Conservation (phyloP, 2,797 vertebrate genomes). For the Cephalopachus bancanus region DNA sequence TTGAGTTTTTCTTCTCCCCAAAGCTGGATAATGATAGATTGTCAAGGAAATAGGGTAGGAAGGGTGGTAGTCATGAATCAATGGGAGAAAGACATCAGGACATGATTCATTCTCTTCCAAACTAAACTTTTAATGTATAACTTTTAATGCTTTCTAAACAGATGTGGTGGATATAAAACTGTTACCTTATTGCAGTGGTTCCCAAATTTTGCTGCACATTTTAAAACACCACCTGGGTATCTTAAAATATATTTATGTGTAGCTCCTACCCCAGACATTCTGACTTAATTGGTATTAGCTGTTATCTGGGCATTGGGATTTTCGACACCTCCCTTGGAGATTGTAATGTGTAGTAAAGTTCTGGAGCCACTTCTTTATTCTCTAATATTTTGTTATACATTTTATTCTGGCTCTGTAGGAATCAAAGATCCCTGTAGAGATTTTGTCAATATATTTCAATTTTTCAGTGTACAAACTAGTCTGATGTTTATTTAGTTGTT, state of each 20-base stretch:
- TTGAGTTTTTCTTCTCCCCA: neutral
- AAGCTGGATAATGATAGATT: neutral
- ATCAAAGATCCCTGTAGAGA: slow-evolving; percentile 46
- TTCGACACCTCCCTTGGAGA: slow-evolving; percentile 55
- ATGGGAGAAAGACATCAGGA: neutral
- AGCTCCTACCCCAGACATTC: neutral
- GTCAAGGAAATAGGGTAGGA: neutral
- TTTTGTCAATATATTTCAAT: slow-evolving; percentile 57
- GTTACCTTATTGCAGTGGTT: slow-evolving; percentile 41
- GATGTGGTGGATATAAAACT: slow-evolving; percentile 47
- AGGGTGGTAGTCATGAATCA: neutral
- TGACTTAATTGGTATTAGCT: slow-evolving; percentile 63
- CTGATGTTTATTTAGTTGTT: slow-evolving; percentile 60
- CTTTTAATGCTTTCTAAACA: slow-evolving; percentile 45
- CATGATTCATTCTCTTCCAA: neutral
- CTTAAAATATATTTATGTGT: slow-evolving; percentile 53
- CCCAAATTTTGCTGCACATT: slow-evolving; percentile 26
- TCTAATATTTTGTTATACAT: slow-evolving; percentile 35
- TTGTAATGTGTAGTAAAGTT: slow-evolving; percentile 46
- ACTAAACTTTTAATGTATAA: slow-evolving; percentile 33
- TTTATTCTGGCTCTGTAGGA: slow-evolving; percentile 47
- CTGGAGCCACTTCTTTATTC: slow-evolving; percentile 40
- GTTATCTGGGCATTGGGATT: slow-evolving; percentile 31
- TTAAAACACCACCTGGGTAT: slow-evolving; percentile 9
- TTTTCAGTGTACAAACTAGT: neutral